A percentile compares a stretch with the other conserved stretches of the same genome.
phyloP scores from a whole-genome alignment of 1,140 invertebrate species.

The Aphaenogaster floridana region DNA sequence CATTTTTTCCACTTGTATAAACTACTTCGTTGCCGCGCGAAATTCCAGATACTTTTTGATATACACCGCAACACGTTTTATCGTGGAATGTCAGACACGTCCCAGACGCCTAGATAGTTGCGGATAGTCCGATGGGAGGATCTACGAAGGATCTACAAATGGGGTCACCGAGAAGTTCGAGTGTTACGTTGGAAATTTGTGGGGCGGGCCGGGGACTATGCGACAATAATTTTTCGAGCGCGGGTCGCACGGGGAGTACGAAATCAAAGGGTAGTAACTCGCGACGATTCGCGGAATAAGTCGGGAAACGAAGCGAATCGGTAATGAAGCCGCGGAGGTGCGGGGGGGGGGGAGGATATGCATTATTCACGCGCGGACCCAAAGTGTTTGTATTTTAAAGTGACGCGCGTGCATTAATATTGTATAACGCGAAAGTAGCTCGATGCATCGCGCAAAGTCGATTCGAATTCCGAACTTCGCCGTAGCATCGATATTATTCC shows the following conservation, averaged over 20 bases:
- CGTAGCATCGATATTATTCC: conserved; percentile 64
- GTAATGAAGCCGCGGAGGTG: conserved; percentile 24
- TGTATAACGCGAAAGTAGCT: conserved; percentile 69
- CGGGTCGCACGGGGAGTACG: background rate
- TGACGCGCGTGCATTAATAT: conserved; percentile 73
- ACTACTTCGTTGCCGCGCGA: background rate
- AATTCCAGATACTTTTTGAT: conserved; percentile 17
- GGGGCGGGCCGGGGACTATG: background rate
- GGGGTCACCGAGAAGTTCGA: conserved; percentile 46
- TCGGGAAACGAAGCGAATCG: conserved; percentile 45
- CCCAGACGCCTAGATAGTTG: conserved; percentile 43
- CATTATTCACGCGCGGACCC: conserved; percentile 67
- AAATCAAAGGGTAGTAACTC: conserved; percentile 6
- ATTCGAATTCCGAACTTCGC: conserved; percentile 64
- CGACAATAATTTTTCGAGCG: conserved; percentile 50
- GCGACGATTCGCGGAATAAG: conserved; percentile 51
- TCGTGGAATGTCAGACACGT: conserved; percentile 54
- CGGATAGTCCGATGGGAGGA: conserved; percentile 42
- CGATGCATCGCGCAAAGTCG: conserved; percentile 61
- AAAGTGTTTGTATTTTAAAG: conserved; percentile 77
- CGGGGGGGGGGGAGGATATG: background rate
- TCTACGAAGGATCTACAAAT: conserved; percentile 42
- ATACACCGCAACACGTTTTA: conserved; percentile 49
- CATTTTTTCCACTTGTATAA: background rate
- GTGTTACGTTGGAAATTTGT: conserved; percentile 51